These are phyloP conservation scores for Caenorhabditis sulstoni DNA, from an alignment of 2,888 invertebrate species.

Conservation along the genomic window DNA sequence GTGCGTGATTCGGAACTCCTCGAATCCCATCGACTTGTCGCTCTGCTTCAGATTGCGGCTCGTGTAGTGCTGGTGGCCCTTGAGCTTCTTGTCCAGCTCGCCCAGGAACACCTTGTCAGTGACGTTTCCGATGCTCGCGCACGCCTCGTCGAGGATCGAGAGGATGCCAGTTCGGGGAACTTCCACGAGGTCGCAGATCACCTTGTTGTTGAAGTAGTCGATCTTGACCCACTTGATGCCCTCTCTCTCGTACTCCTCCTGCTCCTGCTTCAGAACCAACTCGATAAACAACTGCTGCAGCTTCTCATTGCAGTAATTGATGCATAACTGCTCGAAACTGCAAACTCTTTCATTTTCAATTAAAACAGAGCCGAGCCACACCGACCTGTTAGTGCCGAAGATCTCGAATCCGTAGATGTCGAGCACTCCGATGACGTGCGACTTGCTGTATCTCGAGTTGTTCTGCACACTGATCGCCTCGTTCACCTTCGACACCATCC, in stretches of 20 bases:
- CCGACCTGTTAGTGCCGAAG: constrained; percentile 90
- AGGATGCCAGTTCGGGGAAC: constrained; percentile 92
- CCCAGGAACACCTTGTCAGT: constrained; percentile 88
- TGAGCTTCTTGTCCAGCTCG: constrained; percentile 92
- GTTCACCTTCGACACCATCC: constrained; percentile 94
- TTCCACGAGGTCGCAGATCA: constrained; percentile 96
- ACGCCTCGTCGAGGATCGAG: constrained; percentile 97
- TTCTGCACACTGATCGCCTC: constrained; percentile 85
- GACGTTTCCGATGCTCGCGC: constrained; percentile 94
- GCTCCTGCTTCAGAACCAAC: constrained; percentile 96
- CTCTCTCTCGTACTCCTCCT: constrained; percentile 95
- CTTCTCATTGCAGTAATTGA: constrained; percentile 99
- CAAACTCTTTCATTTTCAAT: constrained; percentile 41
- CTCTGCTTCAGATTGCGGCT: constrained; percentile 85
- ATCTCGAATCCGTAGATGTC: constrained; percentile 99
- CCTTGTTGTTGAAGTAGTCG: constrained; percentile 96
- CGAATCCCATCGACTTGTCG: constrained; percentile 83
- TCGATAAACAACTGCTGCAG: constrained; percentile 98
- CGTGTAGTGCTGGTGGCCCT: constrained; percentile 91
- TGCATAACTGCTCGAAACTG: constrained; percentile 95
- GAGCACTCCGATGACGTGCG: constrained; percentile 92
- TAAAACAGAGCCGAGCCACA: neutral
- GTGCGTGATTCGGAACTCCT: constrained; percentile 85
- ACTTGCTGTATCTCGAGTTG: constrained; percentile 83
- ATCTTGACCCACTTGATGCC: constrained; percentile 87